Evolutionary conservation across 2,888 invertebrate species (phyloP), one percentile per base, ranked within the genome.

Genomic region (Dione juno): DNA sequence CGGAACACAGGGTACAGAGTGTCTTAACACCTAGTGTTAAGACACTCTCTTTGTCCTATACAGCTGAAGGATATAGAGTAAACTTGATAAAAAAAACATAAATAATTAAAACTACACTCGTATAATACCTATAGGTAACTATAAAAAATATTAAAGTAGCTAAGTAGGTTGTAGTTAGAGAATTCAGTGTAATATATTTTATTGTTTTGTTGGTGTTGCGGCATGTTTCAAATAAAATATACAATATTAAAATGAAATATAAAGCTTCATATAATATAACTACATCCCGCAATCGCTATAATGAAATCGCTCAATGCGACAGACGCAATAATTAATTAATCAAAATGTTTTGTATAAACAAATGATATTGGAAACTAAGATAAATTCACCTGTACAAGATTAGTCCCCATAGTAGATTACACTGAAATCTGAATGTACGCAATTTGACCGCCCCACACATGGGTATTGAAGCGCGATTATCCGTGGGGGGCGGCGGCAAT

Each of bases 401-500:
- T 28, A 61, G 28, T 61, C 45, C 35, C 61, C 61, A 45, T 61
- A 66, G 70, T 65, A 71, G 72, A 74, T 76, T 75, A 69, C 64
- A 61, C 52, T 58, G 61, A 50, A 50, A 50, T 50, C 50, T 10
- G 19, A 70, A 74, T 72, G 73, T 75, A 66, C 68, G 74, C 66
- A 70, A 79, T 76, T 78, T 78, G 78, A 77, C 78, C 78, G 73
- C 58, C 66, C 75, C 72, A 74, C 64, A 74, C 75, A 74, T 76
- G 74, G 70, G 76, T 75, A 80, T 78, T 77, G 76, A 77, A 74
- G 70, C 76, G 76, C 77, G 79, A 77, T 77, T 75, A 77, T 78
- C 77, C 79, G 79, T 68, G 78, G 77, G 79, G 76, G 77, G 78
- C 78, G 78, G 77, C 82, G 87, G 86, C 89, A 90, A 92, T 92